A percentile compares a stretch with the other conserved stretches of the same genome.
phyloP scores from a whole-genome alignment of 2,113 vertebrate species.

The Callipepla squamata region DNA sequence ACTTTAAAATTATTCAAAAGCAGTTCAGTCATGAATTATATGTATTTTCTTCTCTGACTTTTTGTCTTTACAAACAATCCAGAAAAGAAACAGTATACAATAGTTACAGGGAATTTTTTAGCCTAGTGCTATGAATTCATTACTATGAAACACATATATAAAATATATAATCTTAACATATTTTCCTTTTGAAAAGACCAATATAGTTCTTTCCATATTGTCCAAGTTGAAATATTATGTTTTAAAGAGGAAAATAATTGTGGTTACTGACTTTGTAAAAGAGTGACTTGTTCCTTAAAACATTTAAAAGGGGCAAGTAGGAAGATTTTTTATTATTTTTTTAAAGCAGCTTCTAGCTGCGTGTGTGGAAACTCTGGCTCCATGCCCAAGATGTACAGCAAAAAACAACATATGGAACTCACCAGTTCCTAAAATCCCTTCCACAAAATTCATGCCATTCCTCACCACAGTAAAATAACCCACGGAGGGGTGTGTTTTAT shows the following conservation, averaged over 20 bases:
- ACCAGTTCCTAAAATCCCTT: slow-evolving; percentile 76
- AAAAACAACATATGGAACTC: slow-evolving; percentile 78
- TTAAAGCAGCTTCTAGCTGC: slow-evolving; percentile 61
- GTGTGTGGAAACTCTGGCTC: slow-evolving; percentile 54
- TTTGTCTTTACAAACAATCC: slow-evolving; percentile 43
- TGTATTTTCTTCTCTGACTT: slow-evolving; percentile 29
- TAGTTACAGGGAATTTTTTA: slow-evolving; percentile 30
- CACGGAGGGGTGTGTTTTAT: slow-evolving; percentile 71
- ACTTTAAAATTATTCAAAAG: slow-evolving; percentile 54
- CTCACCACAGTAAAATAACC: slow-evolving; percentile 75
- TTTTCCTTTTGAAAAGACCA: slow-evolving; percentile 45
- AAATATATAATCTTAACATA: slow-evolving; percentile 45
- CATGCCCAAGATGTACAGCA: slow-evolving; percentile 47
- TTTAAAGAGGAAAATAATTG: slow-evolving; percentile 65
- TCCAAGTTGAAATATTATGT: slow-evolving; percentile 30
- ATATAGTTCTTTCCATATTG: slow-evolving; percentile 41
- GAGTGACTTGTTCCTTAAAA: slow-evolving; percentile 50
- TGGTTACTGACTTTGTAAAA: not conserved
- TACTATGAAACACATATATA: slow-evolving; percentile 25
- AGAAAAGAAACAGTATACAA: slow-evolving; percentile 26
- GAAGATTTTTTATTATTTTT: slow-evolving; percentile 34
- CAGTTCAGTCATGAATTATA: slow-evolving; percentile 53
- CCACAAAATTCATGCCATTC: slow-evolving; percentile 77
- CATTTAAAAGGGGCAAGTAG: slow-evolving; percentile 38
- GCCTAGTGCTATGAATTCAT: not conserved